Base-by-base conservation (phyloP, 2,888 invertebrate species). In the Onthophagus sagittarius region DNA sequence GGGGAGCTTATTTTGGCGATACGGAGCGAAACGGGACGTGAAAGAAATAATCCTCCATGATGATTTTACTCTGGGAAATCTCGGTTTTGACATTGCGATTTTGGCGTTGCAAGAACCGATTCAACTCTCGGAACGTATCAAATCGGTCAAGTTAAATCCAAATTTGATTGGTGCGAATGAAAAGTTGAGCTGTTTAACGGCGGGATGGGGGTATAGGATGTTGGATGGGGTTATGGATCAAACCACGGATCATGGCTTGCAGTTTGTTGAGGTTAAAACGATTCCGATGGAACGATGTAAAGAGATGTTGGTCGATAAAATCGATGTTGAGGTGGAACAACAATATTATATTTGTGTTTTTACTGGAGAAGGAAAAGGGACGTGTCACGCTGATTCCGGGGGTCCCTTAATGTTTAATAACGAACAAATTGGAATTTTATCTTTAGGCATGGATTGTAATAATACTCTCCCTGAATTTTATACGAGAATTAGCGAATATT, bases 361-460 rank as follows among this genome's bases (percentile, higher is more conserved):
- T 11, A 62, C 62, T 14, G 62, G 23, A 0, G n/a, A 6, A 11
- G 71, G 71, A 7, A 14, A 32, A 14, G 71, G 73, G 5, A 53
- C 65, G 3, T 73, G 73, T 15, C 14, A 13, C 2, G 71, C 62
- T 13, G 73, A 73, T 64, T 63, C 71, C 11, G 73, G 73, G n/a
- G 71, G 71, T 33, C 73, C 73, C 2, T 63, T 73, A 65, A 33
- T 71, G 5, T 70, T 32, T 14, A 15, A 73, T 53, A 71, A 67
- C 11, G 13, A 69, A 63, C 73, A 71, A 31, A 65, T 71, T 15
- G 73, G 73, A n/a, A 39, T 73, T 23, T n/a, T 73, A 14, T 69
- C 71, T 0, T 64, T 23, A 23, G 65, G 71, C 1, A 23, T n/a
- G 5, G 33, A 15, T 5, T 73, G 73, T 65, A n/a, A 39, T 13